Percentiles rank a stretch among this genome's conserved stretches.
phyloP scores from a whole-genome alignment of 2,113 vertebrate species.

The Corynorhinus townsendii region DNA sequence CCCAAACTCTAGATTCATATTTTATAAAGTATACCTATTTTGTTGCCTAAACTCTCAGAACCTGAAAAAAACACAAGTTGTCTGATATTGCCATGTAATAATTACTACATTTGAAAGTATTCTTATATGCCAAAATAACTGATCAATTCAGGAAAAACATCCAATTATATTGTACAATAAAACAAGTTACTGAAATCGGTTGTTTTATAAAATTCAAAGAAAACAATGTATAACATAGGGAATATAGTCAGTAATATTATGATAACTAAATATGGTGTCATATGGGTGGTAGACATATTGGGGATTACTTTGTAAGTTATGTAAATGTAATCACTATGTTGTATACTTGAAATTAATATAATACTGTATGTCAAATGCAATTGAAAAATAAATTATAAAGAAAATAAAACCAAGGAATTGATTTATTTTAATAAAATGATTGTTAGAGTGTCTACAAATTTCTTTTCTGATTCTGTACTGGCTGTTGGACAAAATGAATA shows the following conservation, averaged over 20 bases:
- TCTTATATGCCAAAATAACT: constrained; percentile 31
- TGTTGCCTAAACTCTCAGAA: neutral
- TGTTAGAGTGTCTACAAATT: neutral
- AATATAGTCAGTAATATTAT: neutral
- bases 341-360: neutral
- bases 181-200: neutral
- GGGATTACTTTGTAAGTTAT: neutral
- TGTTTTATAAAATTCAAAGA: constrained; percentile 42
- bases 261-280: neutral
- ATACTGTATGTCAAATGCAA: neutral
- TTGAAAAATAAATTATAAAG: neutral
- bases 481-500: neutral
- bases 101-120: neutral
- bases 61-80: neutral
- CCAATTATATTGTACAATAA: neutral
- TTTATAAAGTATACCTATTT: neutral
- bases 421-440: constrained; percentile 43
- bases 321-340: neutral
- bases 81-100: constrained; percentile 33
- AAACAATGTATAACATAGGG: neutral
- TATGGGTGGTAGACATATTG: neutral
- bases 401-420: neutral
- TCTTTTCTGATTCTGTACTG: constrained; percentile 24
- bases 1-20: neutral
- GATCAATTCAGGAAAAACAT: constrained; percentile 32